Conservation (phyloP, 1,140 invertebrate genomes). For the Pseudomyrmex dendroicus region DNA sequence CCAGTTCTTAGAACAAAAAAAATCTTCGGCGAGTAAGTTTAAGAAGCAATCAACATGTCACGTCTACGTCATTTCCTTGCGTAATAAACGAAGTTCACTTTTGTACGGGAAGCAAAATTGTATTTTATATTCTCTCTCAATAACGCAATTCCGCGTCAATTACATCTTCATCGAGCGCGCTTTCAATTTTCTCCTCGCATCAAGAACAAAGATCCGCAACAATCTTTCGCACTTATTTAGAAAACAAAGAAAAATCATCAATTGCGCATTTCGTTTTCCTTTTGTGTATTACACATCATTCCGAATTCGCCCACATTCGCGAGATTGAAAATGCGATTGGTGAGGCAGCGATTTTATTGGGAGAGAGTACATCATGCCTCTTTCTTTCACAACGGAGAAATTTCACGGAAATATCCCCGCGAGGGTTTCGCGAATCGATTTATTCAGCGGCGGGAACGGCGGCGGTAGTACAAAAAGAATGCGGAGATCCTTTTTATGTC, state of each 20-base stretch:
- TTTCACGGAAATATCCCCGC: conserved; percentile 5
- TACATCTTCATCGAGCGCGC: neutral
- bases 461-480: neutral
- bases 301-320: neutral
- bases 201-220: conserved; percentile 10
- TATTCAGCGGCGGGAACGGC: neutral
- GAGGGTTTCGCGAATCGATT: conserved; percentile 47
- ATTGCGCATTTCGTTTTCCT: neutral
- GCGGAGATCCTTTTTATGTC: conserved; percentile 37
- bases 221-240: neutral
- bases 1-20: too few relatives aligned
- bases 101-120: neutral
- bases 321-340: neutral
- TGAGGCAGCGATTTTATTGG: conserved; percentile 28
- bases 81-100: conserved; percentile 14
- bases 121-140: neutral
- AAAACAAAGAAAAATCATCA: neutral
- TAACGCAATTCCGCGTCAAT: neutral
- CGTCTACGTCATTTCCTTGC: neutral
- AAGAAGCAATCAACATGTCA: too few relatives aligned
- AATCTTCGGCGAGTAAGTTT: too few relatives aligned
- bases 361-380: neutral
- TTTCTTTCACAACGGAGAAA: neutral
- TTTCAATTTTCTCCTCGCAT: neutral
- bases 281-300: neutral